Conservation (phyloP, 1,140 invertebrate species). For the Sycophaga agraensis region DNA sequence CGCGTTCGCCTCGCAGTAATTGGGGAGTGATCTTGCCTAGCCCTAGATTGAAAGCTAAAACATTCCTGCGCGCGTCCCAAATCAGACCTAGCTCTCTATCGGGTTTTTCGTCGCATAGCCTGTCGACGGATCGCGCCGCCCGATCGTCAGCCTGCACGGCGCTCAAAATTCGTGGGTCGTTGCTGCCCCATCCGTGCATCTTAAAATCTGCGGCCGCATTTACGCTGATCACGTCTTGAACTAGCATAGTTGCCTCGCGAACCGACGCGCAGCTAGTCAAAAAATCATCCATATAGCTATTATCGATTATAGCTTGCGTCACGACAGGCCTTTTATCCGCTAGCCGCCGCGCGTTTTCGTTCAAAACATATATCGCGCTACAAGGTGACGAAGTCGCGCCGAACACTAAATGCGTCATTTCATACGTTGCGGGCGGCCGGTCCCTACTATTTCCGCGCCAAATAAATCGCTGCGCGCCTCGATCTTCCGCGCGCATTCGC, state of each 20-base stretch:
- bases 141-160: neutral
- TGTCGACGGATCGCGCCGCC: neutral
- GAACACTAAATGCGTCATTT: slow-evolving; percentile 43
- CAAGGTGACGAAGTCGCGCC: slow-evolving; percentile 41
- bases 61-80: neutral
- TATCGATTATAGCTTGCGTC: neutral
- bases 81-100: neutral
- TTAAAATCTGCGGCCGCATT: slow-evolving; percentile 1
- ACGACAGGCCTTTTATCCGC: neutral
- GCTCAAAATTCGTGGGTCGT: neutral
- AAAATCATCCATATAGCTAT: slow-evolving; percentile 20
- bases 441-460: slow-evolving; percentile 27
- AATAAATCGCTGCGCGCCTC: slow-evolving; percentile 36
- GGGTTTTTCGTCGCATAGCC: neutral
- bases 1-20: neutral
- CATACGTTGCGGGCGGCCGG: slow-evolving; percentile 18
- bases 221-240: neutral
- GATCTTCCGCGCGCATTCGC: slow-evolving; percentile 35
- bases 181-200: slow-evolving; percentile 20
- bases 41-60: neutral
- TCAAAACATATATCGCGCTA: slow-evolving; percentile 38
- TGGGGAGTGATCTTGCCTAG: neutral
- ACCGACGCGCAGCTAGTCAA: slow-evolving; percentile 4
- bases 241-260: neutral
- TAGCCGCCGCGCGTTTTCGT: slow-evolving; percentile 28